Base-by-base conservation (phyloP, 2,797 vertebrate species). In the Xenopus petersii region DNA sequence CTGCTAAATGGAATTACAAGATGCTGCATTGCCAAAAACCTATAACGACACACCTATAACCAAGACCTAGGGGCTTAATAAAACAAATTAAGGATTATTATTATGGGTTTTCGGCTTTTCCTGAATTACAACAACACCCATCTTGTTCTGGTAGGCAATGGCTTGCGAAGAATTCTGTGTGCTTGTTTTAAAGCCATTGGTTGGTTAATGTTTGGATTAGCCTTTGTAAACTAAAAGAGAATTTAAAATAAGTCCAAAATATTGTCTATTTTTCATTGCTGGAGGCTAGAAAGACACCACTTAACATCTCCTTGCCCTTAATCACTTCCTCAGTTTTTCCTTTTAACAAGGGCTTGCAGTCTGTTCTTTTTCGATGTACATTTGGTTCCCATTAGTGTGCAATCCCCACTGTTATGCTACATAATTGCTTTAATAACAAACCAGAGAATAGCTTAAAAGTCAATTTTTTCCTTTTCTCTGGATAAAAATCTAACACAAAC, bases 341-440 rank as follows among this genome's bases (percentile, higher is more conserved):
- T 91, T 90, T 92, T 89, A 92, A 87, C 85, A 87, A 89, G 81
- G 88, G 86, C 81, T 83, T 85, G 65, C 82, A 82, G 87, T 83
- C 84, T 67, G 79, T 83, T 82, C 69, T 82, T 83, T 74, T 81
- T 82, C 51, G 80, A 73, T 76, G 82, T 83, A 87, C 91, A 93
- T 93, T 93, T 92, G 91, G 89, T 92, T 92, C 86, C 88, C 86
- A 93, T 93, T 92, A 92, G 87, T 84, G 83, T 88, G 85, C 87
- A 87, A 88, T 82, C 87, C 67, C 16, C 85, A 87, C 85, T 92
- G 90, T 93, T 92, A 88, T 91, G 90, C 87, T 90, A 90, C 85
- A 89, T 93, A 93, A 92, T 93, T 92, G 89, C 89, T 93, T 88
- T 90, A 92, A 93, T 92, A 93, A 93, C 89, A 93, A 93, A 92